These are phyloP conservation scores for Nothobranchius kuhntae DNA, from an alignment of 2,113 vertebrate genomes.

Conservation along the genomic window DNA sequence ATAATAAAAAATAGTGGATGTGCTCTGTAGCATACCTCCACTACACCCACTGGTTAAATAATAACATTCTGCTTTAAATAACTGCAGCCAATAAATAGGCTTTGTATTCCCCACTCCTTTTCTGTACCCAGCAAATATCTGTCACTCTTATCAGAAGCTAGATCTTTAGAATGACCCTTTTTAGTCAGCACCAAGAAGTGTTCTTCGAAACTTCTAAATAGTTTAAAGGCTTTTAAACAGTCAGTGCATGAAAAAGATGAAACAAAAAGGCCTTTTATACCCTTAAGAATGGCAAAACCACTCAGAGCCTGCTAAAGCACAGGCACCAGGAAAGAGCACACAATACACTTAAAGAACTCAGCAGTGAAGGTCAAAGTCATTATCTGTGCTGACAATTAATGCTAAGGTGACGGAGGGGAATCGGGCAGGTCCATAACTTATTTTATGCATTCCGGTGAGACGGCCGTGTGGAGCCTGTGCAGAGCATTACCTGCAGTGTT, in stretches of 20 bases:
- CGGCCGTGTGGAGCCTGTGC: conserved; percentile 34
- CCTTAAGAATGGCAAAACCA: conserved; percentile 1
- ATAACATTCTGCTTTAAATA: background rate
- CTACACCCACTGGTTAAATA: background rate
- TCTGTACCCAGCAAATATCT: background rate
- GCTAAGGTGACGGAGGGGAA: conserved; percentile 65
- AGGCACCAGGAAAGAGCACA: conserved; percentile 35
- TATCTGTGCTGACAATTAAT: conserved; percentile 67
- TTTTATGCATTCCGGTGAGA: conserved; percentile 72
- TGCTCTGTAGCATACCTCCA: background rate
- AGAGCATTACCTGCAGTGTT: conserved; percentile 63
- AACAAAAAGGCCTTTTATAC: conserved; percentile 24
- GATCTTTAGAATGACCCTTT: background rate
- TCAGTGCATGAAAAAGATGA: background rate
- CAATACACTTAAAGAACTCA: conserved; percentile 47
- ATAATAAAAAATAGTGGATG: background rate
- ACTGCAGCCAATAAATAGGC: background rate
- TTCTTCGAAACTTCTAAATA: conserved; percentile 9
- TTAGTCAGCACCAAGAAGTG: background rate
- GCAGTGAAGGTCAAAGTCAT: conserved; percentile 71
- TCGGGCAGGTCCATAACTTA: conserved; percentile 52
- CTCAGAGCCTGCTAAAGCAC: conserved; percentile 21
- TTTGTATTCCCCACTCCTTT: background rate
- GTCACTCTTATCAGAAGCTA: background rate
- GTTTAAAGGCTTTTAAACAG: conserved; percentile 8